phyloP scores from a whole-genome alignment of 1,140 invertebrate species.

The Hyles euphorbiae region DNA sequence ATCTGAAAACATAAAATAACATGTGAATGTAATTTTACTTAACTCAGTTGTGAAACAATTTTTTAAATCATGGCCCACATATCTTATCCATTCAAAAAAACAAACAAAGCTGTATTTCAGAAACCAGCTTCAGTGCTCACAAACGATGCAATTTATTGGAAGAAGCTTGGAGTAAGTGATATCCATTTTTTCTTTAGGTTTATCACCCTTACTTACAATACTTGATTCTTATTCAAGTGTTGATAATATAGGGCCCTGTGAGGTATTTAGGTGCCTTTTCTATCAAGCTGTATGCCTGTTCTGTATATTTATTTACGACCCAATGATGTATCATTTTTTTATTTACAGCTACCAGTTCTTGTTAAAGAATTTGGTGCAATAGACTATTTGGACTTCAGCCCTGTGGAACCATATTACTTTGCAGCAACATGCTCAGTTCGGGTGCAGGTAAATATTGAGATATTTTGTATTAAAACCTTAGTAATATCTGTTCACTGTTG shows the following conservation, averaged over 20 bases:
- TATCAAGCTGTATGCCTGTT: too few relatives aligned
- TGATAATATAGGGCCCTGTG: too few relatives aligned
- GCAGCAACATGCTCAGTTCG: conserved; percentile 93
- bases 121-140: conserved; percentile 82
- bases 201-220: too few relatives aligned
- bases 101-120: conserved; percentile 83
- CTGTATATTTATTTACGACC: background rate
- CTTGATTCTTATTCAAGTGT: too few relatives aligned
- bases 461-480: background rate
- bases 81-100: conserved; percentile 81
- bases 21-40: too few relatives aligned
- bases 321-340: conserved; percentile 16
- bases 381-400: conserved; percentile 93
- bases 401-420: conserved; percentile 90
- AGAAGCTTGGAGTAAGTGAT: conserved; percentile 83
- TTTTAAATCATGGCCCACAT: conserved; percentile 46
- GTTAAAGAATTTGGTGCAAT: conserved; percentile 95
- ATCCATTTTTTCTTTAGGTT: background rate
- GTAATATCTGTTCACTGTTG: too few relatives aligned
- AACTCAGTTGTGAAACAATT: background rate
- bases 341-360: conserved; percentile 86
- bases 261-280: too few relatives aligned
- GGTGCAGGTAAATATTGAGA: conserved; percentile 79
- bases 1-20: background rate
- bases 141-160: conserved; percentile 89